Conservation (phyloP, 2,113 vertebrate genomes). For the Aphelocoma coerulescens region DNA sequence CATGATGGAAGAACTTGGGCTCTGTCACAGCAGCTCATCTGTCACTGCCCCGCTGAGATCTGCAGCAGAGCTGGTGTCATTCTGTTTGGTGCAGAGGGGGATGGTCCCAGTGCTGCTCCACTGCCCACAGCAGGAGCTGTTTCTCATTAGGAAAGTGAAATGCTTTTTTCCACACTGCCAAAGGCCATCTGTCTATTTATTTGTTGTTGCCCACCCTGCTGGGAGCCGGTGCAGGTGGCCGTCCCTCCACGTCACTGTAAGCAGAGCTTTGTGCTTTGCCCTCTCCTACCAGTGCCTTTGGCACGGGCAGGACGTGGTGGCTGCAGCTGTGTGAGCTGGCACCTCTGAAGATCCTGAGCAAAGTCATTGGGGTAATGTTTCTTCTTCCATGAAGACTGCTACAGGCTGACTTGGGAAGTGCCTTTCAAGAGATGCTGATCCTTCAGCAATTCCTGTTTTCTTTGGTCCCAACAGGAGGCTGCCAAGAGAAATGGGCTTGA, state of each 20-base stretch:
- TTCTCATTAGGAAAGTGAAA: background rate
- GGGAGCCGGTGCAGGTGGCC: background rate
- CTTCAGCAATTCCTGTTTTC: background rate
- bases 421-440: background rate
- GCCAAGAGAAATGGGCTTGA: background rate
- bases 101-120: background rate
- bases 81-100: background rate
- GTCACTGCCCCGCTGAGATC: background rate
- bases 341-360: background rate
- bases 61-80: background rate
- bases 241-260: rapidly evolving
- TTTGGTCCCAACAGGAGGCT: background rate
- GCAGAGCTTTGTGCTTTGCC: background rate
- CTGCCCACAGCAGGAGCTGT: background rate
- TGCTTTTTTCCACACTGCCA: rapidly evolving
- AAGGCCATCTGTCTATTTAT: background rate
- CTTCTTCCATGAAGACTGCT: background rate
- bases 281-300: background rate
- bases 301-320: background rate
- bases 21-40: background rate
- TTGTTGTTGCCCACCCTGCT: background rate
- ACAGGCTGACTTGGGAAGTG: background rate
- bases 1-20: slow-evolving; percentile 4
- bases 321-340: background rate
- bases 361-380: rapidly evolving